Conservation (phyloP, 2,888 invertebrate genomes). For the Ormyrus pomaceus region DNA sequence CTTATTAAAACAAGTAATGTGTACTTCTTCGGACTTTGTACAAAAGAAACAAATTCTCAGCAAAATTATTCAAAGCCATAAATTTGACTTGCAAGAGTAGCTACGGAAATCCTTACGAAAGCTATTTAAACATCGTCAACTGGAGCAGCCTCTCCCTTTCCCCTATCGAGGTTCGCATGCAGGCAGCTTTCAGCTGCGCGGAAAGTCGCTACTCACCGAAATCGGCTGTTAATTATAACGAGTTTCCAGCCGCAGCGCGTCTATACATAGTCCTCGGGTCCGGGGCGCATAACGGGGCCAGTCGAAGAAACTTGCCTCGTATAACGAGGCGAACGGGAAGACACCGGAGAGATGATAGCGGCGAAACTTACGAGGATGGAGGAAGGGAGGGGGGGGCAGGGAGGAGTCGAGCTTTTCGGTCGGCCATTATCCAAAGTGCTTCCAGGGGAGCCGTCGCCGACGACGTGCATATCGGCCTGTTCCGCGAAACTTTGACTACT, state of each 20-base stretch:
- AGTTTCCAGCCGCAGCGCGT: background rate
- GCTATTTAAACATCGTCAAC: too few relatives aligned
- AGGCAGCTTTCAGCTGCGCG: too few relatives aligned
- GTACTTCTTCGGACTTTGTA: too few relatives aligned
- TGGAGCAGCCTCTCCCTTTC: too few relatives aligned
- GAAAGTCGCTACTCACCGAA: background rate
- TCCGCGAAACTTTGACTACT: conserved; percentile 41
- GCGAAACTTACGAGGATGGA: conserved; percentile 40
- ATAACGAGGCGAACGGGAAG: conserved; percentile 29
- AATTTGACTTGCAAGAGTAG: too few relatives aligned
- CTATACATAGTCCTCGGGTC: background rate
- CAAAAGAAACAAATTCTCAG: too few relatives aligned
- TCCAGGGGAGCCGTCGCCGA: conserved; percentile 46
- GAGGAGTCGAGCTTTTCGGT: conserved; percentile 3
- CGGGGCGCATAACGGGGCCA: conserved; percentile 28
- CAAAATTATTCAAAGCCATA: too few relatives aligned
- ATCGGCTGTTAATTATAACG: conserved; percentile 49
- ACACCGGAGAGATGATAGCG: conserved; percentile 48
- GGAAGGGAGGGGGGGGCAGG: background rate
- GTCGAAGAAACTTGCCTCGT: conserved; percentile 54
- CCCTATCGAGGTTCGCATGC: too few relatives aligned
- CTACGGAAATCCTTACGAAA: too few relatives aligned
- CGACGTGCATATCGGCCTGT: conserved; percentile 25
- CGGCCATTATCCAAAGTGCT: conserved; percentile 56
- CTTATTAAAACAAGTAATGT: too few relatives aligned